Evolutionary conservation across 2,113 vertebrate species (phyloP).

Genomic region (Anarhynchus alexandrinus): DNA sequence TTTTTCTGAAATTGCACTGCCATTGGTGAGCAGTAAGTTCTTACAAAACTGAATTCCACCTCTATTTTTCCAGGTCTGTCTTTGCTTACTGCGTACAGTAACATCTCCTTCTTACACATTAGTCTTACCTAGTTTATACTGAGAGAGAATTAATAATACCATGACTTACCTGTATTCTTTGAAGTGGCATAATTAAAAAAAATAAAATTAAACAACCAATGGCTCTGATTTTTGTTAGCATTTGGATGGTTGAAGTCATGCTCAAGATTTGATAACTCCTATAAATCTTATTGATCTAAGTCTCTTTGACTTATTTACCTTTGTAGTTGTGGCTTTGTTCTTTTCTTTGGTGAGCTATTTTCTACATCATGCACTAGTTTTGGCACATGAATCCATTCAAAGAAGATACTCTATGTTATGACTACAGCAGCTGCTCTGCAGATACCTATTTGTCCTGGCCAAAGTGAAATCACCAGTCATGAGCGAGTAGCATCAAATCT

Average conservation of each 20-base stretch:
- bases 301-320: conserved; percentile 74
- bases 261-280: not conserved
- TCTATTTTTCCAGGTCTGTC: not conserved
- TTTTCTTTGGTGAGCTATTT: conserved; percentile 68
- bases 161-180: not conserved
- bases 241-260: conserved; percentile 23
- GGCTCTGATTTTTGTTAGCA: conserved; percentile 34
- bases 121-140: not conserved
- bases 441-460: conserved; percentile 57
- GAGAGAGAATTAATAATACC: not conserved
- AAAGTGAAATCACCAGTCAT: conserved; percentile 41
- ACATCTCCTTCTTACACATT: not conserved
- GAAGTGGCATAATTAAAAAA: not conserved
- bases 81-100: not conserved
- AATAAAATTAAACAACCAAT: not conserved
- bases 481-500: conserved; percentile 22
- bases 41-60: not conserved
- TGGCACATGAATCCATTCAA: conserved; percentile 53
- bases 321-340: conserved; percentile 68
- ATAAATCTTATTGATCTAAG: conserved; percentile 69
- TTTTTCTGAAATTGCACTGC: not conserved
- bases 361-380: not conserved
- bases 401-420: conserved; percentile 22
- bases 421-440: conserved; percentile 62
- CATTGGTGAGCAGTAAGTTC: not conserved